phyloP scores from a whole-genome alignment of 2,113 vertebrate genomes.

The Myotis yumanensis region DNA sequence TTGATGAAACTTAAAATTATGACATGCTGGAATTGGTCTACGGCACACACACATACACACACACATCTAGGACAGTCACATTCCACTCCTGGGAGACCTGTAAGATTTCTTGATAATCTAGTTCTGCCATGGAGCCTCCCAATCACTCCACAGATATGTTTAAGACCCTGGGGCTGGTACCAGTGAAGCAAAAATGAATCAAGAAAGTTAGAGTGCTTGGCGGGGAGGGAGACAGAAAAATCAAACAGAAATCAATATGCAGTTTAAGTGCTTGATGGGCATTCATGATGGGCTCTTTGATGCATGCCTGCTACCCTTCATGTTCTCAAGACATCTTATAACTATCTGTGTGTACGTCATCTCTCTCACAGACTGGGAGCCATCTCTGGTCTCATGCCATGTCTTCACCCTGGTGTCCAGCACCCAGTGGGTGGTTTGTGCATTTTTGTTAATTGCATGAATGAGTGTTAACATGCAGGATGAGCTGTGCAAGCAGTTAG shows the following conservation, averaged over 20 bases:
- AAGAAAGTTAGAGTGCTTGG: not conserved
- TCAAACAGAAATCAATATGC: not conserved
- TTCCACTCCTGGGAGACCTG: not conserved
- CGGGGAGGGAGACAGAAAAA: not conserved
- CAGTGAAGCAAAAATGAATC: not conserved
- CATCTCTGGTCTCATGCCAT: rapidly evolving
- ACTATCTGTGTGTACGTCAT: rapidly evolving
- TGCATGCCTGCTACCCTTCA: rapidly evolving
- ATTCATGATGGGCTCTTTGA: rapidly evolving
- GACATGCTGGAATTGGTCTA: too few species aligned
- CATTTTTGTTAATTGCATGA: not conserved
- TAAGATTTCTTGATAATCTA: not conserved
- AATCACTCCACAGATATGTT: not conserved
- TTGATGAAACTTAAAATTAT: too few species aligned
- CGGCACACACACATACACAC: too few species aligned
- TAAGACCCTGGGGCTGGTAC: not conserved
- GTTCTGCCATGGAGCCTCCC: not conserved
- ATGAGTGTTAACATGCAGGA: not conserved
- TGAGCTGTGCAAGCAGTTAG: not conserved
- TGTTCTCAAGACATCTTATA: not conserved
- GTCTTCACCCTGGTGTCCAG: not conserved
- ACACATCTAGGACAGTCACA: not conserved
- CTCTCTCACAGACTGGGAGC: not conserved
- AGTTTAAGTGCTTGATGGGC: not conserved
- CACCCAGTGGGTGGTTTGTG: rapidly evolving